These are phyloP conservation scores for Pelmatolapia mariae DNA, from an alignment of 2,113 vertebrate genomes.

Conservation along the genomic window DNA sequence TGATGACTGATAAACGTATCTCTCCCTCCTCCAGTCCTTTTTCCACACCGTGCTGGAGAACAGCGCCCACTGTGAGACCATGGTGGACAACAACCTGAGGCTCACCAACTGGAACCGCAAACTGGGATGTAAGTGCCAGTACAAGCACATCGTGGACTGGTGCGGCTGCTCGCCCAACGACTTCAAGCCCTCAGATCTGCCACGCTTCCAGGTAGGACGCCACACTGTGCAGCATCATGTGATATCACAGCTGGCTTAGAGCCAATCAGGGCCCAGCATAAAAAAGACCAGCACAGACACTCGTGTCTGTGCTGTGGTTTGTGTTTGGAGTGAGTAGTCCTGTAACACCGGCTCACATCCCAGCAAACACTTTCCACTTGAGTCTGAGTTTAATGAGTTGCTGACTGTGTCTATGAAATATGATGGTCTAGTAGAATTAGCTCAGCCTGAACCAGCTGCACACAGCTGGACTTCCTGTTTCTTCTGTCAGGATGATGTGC, in stretches of 20 bases:
- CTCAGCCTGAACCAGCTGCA: not conserved
- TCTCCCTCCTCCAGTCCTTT: constrained; percentile 67
- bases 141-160: constrained; percentile 96
- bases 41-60: constrained; percentile 92
- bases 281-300: not conserved
- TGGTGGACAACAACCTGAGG: constrained; percentile 93
- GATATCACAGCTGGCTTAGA: not conserved
- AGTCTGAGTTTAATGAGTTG: not conserved
- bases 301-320: too few relatives aligned
- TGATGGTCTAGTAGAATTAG: not conserved
- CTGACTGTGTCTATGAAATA: not conserved
- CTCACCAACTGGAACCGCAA: constrained; percentile 97
- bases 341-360: not conserved
- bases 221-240: not conserved
- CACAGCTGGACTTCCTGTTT: not conserved
- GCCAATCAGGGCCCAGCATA: not conserved
- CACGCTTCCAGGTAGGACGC: constrained; percentile 86
- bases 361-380: not conserved
- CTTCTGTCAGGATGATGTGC: not conserved
- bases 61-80: constrained; percentile 82
- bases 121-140: constrained; percentile 90
- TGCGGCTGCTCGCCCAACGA: constrained; percentile 91
- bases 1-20: not conserved
- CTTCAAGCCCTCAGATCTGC: constrained; percentile 88
- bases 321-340: not conserved